Evolutionary conservation across 2,888 invertebrate genomes (phyloP).

Genomic region (Tholera decimalis): DNA sequence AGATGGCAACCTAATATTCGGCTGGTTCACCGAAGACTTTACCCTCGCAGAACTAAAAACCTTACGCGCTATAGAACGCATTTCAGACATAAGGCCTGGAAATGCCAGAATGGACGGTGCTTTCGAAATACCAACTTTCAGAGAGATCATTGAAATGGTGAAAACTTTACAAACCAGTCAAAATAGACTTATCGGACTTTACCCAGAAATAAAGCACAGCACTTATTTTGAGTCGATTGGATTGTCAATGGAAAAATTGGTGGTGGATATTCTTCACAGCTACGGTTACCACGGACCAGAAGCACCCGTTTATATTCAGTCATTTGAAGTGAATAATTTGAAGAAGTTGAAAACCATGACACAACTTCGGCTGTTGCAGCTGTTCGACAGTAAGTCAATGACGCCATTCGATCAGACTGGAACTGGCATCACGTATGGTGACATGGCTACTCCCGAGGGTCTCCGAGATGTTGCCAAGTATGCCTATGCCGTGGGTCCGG

Average conservation of each 20-base stretch:
- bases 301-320: slow-evolving; percentile 85
- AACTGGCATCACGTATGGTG: slow-evolving; percentile 78
- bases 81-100: slow-evolving; percentile 80
- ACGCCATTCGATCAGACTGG: slow-evolving; percentile 82
- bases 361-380: slow-evolving; percentile 79
- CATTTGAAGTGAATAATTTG: slow-evolving; percentile 85
- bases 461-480: slow-evolving; percentile 82
- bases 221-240: slow-evolving; percentile 80
- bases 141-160: slow-evolving; percentile 85
- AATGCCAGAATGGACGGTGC: slow-evolving; percentile 82
- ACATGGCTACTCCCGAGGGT: slow-evolving; percentile 83
- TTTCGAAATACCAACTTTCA: slow-evolving; percentile 81
- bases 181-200: slow-evolving; percentile 81
- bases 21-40: slow-evolving; percentile 88
- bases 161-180: slow-evolving; percentile 81
- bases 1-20: slow-evolving; percentile 74
- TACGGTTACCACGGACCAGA: slow-evolving; percentile 78
- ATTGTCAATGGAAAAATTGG: slow-evolving; percentile 78
- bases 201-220: slow-evolving; percentile 86
- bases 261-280: slow-evolving; percentile 78
- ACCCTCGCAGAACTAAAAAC: slow-evolving; percentile 85
- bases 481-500: slow-evolving; percentile 85
- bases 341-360: slow-evolving; percentile 82
- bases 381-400: slow-evolving; percentile 71
- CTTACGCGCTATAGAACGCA: slow-evolving; percentile 80